Percentiles rank a stretch among this genome's conserved stretches.
Evolutionary conservation across 2,113 vertebrate genomes (phyloP).

Genomic region (Atractosteus spatula): DNA sequence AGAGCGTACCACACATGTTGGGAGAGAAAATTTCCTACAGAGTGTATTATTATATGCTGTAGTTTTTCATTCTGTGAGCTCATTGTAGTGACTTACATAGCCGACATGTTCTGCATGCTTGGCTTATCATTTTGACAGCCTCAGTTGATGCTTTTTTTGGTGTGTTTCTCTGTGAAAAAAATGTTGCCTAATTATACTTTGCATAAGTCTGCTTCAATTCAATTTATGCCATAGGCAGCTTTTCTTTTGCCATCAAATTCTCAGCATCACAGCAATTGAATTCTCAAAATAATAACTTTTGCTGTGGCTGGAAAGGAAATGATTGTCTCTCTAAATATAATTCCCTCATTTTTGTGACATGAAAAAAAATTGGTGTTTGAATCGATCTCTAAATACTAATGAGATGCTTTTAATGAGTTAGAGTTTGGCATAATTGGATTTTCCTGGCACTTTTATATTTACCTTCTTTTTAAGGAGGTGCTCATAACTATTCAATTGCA

Average conservation of each 20-base stretch:
- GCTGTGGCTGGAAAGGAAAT: background rate
- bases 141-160: slow-evolving; percentile 4
- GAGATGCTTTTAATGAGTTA: too few species aligned
- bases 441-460: too few species aligned
- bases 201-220: background rate
- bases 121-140: slow-evolving; percentile 12
- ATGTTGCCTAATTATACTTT: slow-evolving; percentile 7
- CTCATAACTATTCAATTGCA: too few species aligned
- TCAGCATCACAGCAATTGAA: background rate
- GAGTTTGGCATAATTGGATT: too few species aligned
- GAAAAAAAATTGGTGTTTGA: too few species aligned
- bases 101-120: slow-evolving; percentile 10
- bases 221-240: background rate
- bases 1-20: too few species aligned
- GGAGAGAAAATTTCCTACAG: too few species aligned
- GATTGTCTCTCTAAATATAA: too few species aligned
- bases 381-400: too few species aligned
- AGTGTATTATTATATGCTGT: too few species aligned
- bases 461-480: too few species aligned
- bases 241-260: background rate
- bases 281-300: background rate
- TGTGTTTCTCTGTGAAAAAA: slow-evolving; percentile 9
- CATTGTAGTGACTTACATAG: slow-evolving; percentile 7
- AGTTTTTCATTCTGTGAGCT: background rate
- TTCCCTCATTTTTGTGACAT: too few species aligned